These are phyloP conservation scores for Prunella himalayana DNA, from an alignment of 2,113 vertebrate species.

Conservation along the genomic window DNA sequence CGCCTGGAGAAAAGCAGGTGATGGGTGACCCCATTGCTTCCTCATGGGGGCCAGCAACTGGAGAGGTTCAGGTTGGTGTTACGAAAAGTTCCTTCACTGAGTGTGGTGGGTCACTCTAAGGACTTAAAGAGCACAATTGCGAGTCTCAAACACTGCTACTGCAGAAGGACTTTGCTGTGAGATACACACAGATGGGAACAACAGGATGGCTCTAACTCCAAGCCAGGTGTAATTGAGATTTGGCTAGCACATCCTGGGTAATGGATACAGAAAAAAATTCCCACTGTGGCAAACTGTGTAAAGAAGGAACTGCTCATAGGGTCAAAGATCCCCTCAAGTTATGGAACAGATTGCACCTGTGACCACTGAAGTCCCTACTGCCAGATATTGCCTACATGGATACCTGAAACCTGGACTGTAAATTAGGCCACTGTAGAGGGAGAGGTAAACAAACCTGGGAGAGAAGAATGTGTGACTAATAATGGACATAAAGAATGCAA, in stretches of 20 bases:
- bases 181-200: neutral
- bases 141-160: neutral
- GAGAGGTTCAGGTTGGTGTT: neutral
- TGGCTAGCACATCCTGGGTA: neutral
- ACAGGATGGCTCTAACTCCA: neutral
- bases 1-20: neutral
- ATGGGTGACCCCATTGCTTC: neutral
- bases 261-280: neutral
- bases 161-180: neutral
- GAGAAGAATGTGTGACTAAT: neutral
- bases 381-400: neutral
- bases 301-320: neutral
- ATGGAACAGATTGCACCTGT: accelerated
- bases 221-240: neutral
- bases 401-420: neutral
- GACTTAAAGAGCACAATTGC: neutral
- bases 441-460: neutral
- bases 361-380: accelerated
- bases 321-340: neutral
- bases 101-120: neutral
- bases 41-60: neutral
- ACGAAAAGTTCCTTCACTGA: neutral
- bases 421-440: neutral
- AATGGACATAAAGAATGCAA: neutral
- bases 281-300: neutral